These are phyloP conservation scores for Watsonalla cultraria DNA, from an alignment of 2,888 invertebrate genomes.

Conservation along the genomic window DNA sequence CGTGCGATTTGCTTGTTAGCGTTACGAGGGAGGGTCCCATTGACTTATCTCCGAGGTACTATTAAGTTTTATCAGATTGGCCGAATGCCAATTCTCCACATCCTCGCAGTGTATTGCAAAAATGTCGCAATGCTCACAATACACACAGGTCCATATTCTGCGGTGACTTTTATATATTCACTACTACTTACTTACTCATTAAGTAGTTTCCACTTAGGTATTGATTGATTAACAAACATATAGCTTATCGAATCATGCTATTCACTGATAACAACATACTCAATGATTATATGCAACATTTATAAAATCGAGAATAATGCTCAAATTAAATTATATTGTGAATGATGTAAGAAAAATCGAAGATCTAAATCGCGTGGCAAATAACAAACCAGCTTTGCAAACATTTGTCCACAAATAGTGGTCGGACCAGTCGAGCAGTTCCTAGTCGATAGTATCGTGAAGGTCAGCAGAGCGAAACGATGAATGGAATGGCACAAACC, in stretches of 20 bases:
- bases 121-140: no score
- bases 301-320: no score
- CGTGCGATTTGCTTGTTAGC: background rate
- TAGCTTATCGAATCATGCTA: conserved; percentile 4
- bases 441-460: conserved; percentile 28
- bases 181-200: no score
- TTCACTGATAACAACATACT: conserved; percentile 11
- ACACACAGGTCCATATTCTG: no score
- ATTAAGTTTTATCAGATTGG: no score
- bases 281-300: no score
- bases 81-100: no score
- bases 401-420: conserved; percentile 22
- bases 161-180: no score
- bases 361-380: background rate
- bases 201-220: no score
- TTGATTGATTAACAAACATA: no score
- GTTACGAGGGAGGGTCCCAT: background rate
- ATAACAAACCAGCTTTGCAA: conserved; percentile 4
- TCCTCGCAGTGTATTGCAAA: background rate
- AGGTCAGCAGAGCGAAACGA: conserved; percentile 29
- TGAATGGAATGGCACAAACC: conserved; percentile 13
- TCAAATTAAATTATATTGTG: no score
- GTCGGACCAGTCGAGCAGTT: conserved; percentile 29
- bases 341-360: background rate
- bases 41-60: no score